Base-by-base conservation (phyloP, 2,113 vertebrate species). In the Triplophysa rosa region DNA sequence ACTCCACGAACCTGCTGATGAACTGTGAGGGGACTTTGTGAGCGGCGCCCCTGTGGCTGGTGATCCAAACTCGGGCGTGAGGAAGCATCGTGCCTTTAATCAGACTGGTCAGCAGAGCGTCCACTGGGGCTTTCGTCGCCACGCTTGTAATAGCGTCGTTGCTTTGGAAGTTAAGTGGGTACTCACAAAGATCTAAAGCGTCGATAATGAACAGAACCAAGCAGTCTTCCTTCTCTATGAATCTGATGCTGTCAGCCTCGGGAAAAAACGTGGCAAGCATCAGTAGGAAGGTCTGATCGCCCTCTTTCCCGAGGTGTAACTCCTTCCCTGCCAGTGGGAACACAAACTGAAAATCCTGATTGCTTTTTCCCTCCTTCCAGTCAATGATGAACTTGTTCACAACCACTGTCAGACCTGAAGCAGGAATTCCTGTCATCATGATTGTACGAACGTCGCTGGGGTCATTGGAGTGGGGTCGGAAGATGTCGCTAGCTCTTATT, bases 321-420 rank as follows among this genome's bases (percentile, higher is more conserved):
- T 76, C 62, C 3, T 62, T 67, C 67, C 91, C 92, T 0, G 89
- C 83, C 14, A 94, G 62, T 5, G 83, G 86, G 80, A 93, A 84
- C 23, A 93, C 58, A 23, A 90, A 90, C 74, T 92, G 90, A 17
- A 93, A 59, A 82, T 93, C 89, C 85, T 92, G 80, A 75, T 90
- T 89, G 8, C 84, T 72, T 0, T 12, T 63, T 0, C 61, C 17
- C n/a, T 90, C 59, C 4, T 80, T 84, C 93, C 92, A 94, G 40
- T 94, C 92, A 33, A 90, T 75, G 19, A 40, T 79, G 68, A 91
- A 87, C 77, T 87, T 92, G 6, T 66, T 84, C 10, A 87, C 82
- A 0, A 59, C 84, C 11, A 92, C 88, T 0, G 87, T 78, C 82
- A 90, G 77, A 2, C 93, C 93, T 0, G 89, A 80, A 68, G 88